Base-by-base conservation (phyloP, 2,888 invertebrate species). In the Bugulina stolonifera region DNA sequence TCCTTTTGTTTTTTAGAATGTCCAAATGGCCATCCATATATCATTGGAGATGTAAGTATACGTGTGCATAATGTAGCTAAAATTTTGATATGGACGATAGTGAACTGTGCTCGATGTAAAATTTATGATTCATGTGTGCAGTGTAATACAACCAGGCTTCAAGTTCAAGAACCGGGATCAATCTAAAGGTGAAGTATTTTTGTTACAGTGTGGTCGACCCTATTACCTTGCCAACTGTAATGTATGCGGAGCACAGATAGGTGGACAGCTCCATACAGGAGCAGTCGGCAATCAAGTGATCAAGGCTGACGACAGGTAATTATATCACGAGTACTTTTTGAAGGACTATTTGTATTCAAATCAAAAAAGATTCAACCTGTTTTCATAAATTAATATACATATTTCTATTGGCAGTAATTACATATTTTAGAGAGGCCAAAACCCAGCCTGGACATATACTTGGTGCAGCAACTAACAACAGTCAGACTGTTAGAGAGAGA, bases 21-120 rank as follows among this genome's bases (percentile, higher is more conserved):
- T 77, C 80, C 80, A n/a, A 80, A 80, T 75, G 80, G 80, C 69
- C 81, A 81, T 73, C 77, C 78, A 25, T 81, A 81, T 75, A 73
- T 79, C 18, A 79, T 81, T 71, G 80, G 79, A 73, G 74, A 81
- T 76, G 79, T 79, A 75, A 79, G 79, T n/a, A n/a, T n/a, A n/a
- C n/a, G n/a, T n/a, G n/a, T n/a, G n/a, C n/a, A n/a, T n/a, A n/a
- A n/a, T n/a, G n/a, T n/a, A n/a, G n/a, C n/a, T n/a, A n/a, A n/a
- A n/a, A n/a, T n/a, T n/a, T n/a, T n/a, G n/a, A n/a, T n/a, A n/a
- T n/a, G n/a, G 22, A 52, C 22, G 52, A 22, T 52, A 52, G 10
- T 10, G 52, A 52, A 52, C 52, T 10, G 52, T 52, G 52, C 52
- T 14, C 10, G 22, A 22, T 52, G 10, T 52, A 52, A 52, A 52